Evolutionary conservation across 2,888 invertebrate genomes (phyloP).

Genomic region (Hirudinaria manillensis): DNA sequence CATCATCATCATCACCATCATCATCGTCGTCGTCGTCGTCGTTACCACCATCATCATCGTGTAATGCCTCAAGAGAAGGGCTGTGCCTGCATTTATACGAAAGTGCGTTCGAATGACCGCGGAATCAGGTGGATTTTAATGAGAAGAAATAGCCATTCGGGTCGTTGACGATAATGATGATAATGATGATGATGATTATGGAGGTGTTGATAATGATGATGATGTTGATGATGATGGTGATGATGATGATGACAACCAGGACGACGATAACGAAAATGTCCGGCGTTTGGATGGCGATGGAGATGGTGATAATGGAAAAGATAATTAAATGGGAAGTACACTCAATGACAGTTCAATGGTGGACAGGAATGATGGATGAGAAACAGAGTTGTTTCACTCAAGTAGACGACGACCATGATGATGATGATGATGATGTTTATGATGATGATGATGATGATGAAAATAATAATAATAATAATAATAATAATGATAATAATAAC

Average conservation of each 20-base stretch:
- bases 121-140: no score
- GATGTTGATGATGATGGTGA: not conserved
- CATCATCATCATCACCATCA: slow-evolving; percentile 23
- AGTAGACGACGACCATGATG: slow-evolving; percentile 15
- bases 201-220: slow-evolving; percentile 8
- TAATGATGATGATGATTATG: not conserved
- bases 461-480: not conserved
- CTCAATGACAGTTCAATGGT: no score
- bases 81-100: no score
- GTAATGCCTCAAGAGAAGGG: no score
- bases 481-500: not conserved
- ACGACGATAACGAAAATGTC: slow-evolving; percentile 14
- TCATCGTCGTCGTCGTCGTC: not conserved
- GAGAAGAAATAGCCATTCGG: not conserved
- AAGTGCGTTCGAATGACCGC: no score
- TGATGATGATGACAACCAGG: slow-evolving; percentile 19
- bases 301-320: slow-evolving; percentile 23
- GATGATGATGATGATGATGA: not conserved
- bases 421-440: slow-evolving; percentile 23
- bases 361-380: no score
- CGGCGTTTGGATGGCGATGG: slow-evolving; percentile 4
- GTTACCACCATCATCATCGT: no score
- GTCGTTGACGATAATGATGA: slow-evolving; percentile 7
- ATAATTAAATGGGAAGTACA: not conserved
- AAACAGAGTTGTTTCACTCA: not conserved